These are phyloP conservation scores for Coilia nasus DNA, from an alignment of 2,797 vertebrate genomes.

Conservation along the genomic window DNA sequence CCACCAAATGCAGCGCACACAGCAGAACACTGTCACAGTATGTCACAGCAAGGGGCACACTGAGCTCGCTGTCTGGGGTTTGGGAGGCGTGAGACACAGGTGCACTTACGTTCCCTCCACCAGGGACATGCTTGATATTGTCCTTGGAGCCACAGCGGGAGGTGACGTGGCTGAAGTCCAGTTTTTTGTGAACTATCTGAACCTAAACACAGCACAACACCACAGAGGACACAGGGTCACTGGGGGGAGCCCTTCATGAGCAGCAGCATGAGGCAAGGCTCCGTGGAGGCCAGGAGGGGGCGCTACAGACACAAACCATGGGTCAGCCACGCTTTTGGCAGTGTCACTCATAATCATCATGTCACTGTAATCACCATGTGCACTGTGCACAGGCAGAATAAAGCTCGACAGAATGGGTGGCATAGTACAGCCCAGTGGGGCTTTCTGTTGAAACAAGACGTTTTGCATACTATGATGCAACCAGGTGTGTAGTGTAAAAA, in stretches of 20 bases:
- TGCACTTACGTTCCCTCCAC: conserved; percentile 97
- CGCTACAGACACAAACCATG: not conserved
- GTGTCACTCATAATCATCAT: conserved; percentile 13
- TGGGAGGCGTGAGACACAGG: not conserved
- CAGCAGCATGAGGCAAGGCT: not conserved
- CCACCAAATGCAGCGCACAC: conserved; percentile 16
- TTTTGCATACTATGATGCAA: not conserved
- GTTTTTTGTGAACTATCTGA: conserved; percentile 99
- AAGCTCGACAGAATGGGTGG: not conserved
- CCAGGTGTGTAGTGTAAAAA: not conserved
- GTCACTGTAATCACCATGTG: not conserved
- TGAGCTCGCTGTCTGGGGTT: not conserved
- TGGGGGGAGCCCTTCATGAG: conserved; percentile 20
- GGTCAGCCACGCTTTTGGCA: not conserved
- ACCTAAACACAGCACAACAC: conserved; percentile 85
- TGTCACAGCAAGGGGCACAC: not conserved
- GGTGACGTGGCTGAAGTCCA: conserved; percentile 98
- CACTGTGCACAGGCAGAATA: not conserved
- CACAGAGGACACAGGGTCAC: conserved; percentile 67
- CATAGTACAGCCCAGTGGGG: not conserved
- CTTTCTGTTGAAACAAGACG: not conserved
- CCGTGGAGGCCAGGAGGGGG: not conserved
- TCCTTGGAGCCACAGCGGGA: conserved; percentile 99
- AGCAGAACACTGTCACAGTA: not conserved
- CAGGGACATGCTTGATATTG: conserved; percentile 99